Conservation (phyloP, 2,797 vertebrate genomes). For the Smutsia temminckii region DNA sequence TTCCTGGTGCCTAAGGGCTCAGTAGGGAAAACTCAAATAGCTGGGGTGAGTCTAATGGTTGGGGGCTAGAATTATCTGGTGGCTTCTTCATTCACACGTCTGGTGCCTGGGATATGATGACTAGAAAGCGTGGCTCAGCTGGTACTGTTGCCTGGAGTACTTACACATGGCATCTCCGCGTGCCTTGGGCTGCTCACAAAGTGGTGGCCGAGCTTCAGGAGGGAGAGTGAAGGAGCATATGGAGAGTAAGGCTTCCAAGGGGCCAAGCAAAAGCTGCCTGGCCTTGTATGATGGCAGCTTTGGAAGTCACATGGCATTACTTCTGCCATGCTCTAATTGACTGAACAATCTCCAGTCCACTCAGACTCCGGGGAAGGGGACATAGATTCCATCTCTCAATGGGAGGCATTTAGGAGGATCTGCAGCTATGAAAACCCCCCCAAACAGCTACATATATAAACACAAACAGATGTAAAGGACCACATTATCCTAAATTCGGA, state of each 20-base stretch:
- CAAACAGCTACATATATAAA: background rate
- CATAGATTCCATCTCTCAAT: background rate
- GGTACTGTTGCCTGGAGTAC: background rate
- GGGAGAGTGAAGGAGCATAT: background rate
- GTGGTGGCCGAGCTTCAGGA: background rate
- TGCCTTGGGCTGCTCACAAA: background rate
- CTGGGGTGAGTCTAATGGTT: background rate
- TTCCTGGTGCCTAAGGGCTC: background rate
- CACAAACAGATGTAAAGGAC: background rate
- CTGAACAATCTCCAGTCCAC: background rate
- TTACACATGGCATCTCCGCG: background rate
- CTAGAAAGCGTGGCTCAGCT: background rate
- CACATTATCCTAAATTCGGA: background rate
- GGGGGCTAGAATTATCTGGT: background rate
- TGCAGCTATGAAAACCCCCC: background rate
- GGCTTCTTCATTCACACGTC: background rate
- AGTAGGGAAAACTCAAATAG: background rate
- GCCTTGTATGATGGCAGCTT: background rate
- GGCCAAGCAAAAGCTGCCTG: background rate
- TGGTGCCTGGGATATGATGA: background rate
- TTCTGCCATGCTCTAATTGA: background rate
- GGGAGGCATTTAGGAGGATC: background rate
- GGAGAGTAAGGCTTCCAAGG: background rate
- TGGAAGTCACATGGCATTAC: background rate
- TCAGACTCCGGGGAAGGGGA: background rate